Evolutionary conservation across 1,140 invertebrate genomes (phyloP).

Genomic region (Galendromus occidentalis): DNA sequence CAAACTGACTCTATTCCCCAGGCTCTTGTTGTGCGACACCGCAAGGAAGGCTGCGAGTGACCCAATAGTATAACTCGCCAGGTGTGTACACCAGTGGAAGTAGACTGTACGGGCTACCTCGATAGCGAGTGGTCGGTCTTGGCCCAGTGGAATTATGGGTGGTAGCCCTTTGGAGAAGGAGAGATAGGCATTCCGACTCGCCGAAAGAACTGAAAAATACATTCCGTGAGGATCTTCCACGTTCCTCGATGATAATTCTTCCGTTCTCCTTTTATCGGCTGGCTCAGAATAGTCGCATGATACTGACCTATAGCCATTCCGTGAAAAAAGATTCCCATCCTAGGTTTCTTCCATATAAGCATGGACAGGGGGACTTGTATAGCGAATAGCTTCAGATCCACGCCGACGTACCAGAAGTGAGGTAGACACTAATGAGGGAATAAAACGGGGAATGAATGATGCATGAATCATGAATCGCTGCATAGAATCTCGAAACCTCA

Average conservation of each 20-base stretch:
- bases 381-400: neutral
- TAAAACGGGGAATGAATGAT: neutral
- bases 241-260: no score
- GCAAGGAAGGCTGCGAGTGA: neutral
- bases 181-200: no score
- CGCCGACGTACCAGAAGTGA: neutral
- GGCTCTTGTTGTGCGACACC: neutral
- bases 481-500: neutral
- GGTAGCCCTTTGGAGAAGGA: neutral
- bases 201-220: no score
- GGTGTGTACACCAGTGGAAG: neutral
- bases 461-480: neutral
- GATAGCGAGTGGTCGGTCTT: neutral
- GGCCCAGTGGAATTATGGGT: neutral
- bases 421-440: neutral
- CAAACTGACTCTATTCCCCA: no score
- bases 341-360: neutral
- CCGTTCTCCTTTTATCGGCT: no score
- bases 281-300: no score
- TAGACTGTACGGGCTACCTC: neutral
- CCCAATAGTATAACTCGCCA: neutral
- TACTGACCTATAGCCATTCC: neutral
- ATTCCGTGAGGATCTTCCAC: no score
- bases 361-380: neutral
- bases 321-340: neutral